Percentiles rank a stretch among this genome's conserved stretches.
phyloP scores from a whole-genome alignment of 2,797 vertebrate genomes.

The Garrulus glandarius region DNA sequence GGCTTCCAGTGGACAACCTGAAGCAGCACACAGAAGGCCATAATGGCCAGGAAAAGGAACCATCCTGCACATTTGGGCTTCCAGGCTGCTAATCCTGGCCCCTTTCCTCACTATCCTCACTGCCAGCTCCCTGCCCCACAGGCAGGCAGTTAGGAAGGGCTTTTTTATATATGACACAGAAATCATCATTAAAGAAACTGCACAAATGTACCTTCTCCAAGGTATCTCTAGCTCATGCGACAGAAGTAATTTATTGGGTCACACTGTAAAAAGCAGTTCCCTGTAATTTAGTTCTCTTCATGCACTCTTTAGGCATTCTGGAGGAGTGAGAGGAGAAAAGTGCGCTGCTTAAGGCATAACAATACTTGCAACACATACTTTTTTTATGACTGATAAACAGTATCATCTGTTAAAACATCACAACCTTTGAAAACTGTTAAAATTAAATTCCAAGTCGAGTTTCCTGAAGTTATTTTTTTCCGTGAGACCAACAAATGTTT shows the following conservation, averaged over 20 bases:
- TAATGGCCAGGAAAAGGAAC: background rate
- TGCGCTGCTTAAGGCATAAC: background rate
- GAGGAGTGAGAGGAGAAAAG: background rate
- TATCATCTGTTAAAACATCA: background rate
- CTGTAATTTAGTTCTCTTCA: background rate
- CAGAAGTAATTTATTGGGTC: background rate
- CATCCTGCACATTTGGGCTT: background rate
- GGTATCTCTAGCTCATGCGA: background rate
- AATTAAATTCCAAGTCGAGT: background rate
- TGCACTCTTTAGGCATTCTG: background rate
- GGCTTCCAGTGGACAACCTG: background rate
- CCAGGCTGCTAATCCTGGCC: background rate
- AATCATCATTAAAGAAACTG: background rate
- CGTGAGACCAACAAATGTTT: constrained; percentile 18
- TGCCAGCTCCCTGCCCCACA: background rate
- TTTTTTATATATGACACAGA: background rate
- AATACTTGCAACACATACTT: background rate
- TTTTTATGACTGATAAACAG: background rate
- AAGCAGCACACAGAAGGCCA: background rate
- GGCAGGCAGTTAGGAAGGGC: background rate
- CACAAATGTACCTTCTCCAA: background rate
- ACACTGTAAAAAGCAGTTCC: background rate
- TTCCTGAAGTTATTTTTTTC: constrained; percentile 22
- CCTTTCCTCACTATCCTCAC: background rate
- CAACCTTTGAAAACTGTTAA: background rate